Conservation (phyloP, 2,797 vertebrate species). For the Smutsia temminckii region DNA sequence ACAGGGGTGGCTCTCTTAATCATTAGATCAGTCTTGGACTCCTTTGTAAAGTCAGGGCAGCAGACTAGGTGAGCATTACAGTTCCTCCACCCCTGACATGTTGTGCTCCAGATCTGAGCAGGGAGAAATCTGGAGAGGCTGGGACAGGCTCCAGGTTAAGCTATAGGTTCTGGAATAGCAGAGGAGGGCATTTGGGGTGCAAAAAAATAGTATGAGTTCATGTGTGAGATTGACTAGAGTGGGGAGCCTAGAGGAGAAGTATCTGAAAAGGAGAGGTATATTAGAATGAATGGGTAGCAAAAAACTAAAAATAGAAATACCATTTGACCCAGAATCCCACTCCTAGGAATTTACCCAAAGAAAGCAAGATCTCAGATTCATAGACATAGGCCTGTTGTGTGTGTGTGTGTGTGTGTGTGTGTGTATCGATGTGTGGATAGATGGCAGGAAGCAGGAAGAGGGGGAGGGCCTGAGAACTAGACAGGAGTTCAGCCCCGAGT, state of each 20-base stretch:
- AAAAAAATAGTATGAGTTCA: background rate
- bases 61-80: background rate
- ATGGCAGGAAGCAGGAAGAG: background rate
- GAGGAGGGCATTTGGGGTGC: background rate
- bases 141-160: background rate
- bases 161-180: background rate
- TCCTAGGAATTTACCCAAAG: too few relatives aligned
- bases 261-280: background rate
- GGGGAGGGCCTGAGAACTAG: background rate
- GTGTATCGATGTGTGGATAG: fast-evolving
- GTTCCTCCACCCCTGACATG: fast-evolving
- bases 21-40: background rate
- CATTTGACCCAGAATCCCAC: too few relatives aligned
- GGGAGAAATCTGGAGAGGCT: background rate
- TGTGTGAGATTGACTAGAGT: background rate
- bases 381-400: background rate
- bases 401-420: too few relatives aligned
- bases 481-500: background rate
- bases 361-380: too few relatives aligned
- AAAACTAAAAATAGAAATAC: too few relatives aligned
- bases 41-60: background rate
- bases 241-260: background rate
- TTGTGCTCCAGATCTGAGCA: background rate
- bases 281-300: too few relatives aligned
- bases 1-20: background rate